Base-by-base conservation (phyloP, 1,140 invertebrate species). In the Cydia fagiglandana region DNA sequence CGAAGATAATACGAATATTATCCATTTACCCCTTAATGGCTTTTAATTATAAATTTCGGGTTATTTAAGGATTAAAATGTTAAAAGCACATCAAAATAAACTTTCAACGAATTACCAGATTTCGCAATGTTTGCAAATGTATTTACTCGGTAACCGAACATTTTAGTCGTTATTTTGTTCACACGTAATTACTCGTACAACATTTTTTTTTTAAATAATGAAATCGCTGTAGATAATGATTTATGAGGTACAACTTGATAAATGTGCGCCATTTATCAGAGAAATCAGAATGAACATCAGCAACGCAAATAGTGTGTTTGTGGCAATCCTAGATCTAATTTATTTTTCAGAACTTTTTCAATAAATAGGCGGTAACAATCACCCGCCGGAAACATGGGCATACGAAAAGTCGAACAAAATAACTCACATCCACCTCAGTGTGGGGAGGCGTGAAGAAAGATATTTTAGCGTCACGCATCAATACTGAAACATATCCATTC, bases 401-500 rank as follows among this genome's bases (percentile, higher is more conserved):
- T 41, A 41, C n/a, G 66, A 17, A n/a, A 70, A 70, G 66, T 70
- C 66, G 30, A 70, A 38, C 66, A 70, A 70, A 70, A 70, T 70
- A 70, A 38, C 66, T 70, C 66, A 38, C 66, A 70, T 70, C 24
- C 34, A 41, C 30, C 34, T 41, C 34, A 70, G 66, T 70, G 66
- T 38, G 66, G 66, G 34, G 66, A 70, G 66, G 66, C 66, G 66
- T 41, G 66, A 70, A 70, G 20, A 75, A 79, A 73, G 74, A 80
- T 78, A 78, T 76, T 78, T 78, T 78, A 78, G 77, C 76, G 80
- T 83, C 79, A 83, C 83, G 77, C 76, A 83, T 86, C 81, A 84
- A 73, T 83, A 80, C 79, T 75, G 77, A 81, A 80, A 80, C 75
- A 77, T 77, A 80, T 80, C 77, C 79, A 75, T 82, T 78, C 75